phyloP scores from a whole-genome alignment of 2,113 vertebrate species.

The Himantopus leucocephalus region DNA sequence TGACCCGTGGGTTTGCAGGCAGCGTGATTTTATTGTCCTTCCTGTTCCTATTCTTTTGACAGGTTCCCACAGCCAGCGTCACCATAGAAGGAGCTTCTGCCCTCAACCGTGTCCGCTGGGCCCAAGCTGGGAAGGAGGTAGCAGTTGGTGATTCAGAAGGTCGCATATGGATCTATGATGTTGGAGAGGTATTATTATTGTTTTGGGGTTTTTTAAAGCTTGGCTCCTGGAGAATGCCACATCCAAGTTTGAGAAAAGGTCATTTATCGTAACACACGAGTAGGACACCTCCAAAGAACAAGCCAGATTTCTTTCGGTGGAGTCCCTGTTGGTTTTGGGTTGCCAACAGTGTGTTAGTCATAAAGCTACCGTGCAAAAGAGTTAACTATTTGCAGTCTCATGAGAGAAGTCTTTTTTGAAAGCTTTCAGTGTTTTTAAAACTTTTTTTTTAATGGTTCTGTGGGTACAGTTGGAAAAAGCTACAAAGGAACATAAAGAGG shows the following conservation, averaged over 20 bases:
- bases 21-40: background rate
- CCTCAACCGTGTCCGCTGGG: constrained; percentile 95
- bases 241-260: background rate
- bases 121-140: constrained; percentile 91
- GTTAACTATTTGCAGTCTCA: background rate
- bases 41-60: constrained; percentile 10
- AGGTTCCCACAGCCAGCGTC: constrained; percentile 96
- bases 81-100: constrained; percentile 93
- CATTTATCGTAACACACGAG: background rate
- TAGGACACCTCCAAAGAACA: background rate
- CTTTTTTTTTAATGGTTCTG: background rate
- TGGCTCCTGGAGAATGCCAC: background rate
- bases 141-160: constrained; percentile 97
- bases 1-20: background rate
- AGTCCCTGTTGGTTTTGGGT: background rate
- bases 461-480: background rate
- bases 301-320: background rate
- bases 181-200: constrained; percentile 87
- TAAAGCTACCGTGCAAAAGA: background rate
- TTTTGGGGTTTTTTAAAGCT: background rate
- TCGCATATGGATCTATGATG: constrained; percentile 95
- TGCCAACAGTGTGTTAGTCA: background rate
- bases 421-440: background rate
- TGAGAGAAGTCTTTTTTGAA: background rate
- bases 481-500: background rate